Base-by-base conservation (phyloP, 2,888 invertebrate species). In the Ennomos fuscantarius region DNA sequence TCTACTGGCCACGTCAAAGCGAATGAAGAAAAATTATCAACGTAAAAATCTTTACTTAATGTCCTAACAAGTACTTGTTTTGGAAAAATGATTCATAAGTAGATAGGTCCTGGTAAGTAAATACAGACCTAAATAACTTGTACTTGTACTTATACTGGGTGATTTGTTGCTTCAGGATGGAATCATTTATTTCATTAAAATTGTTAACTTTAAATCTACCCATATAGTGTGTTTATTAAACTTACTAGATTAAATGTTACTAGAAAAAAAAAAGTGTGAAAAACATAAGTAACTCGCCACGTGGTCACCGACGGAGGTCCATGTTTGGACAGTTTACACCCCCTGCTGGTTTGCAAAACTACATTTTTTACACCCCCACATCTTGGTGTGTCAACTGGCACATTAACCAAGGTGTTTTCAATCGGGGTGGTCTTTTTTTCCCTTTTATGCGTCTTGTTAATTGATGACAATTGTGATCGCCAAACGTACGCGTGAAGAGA, bases 401-500 rank as follows among this genome's bases (percentile, higher is more conserved):
- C 89, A 89, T 91, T 90, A 90, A 76, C 86, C 87, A 87, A 88
- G 89, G 88, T 90, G 88, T 89, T 82, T 76, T 76, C 81, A 63
- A 78, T 80, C 70, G 70, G 70, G 91, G 90, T 89, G 91, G 91
- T 87, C 90, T 65, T 65, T 73, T 86, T 89, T 89, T 89, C 87
- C 79, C 74, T 62, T 84, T 87, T 89, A 89, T 87, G 81, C 72
- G 24, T 24, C 62, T 81, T 79, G 87, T 89, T 91, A 89, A 90
- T 92, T 89, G 90, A 84, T 86, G 90, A 90, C 91, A 90, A 89
- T 89, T 81, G 86, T 82, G 86, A 86, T 89, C 82, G 84, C 77
- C 82, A 78, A 78, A 82, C 80, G 78, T 81, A 82, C 71, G 76
- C 72, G 82, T 79, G 87, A 79, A 89, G 90, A 90, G 80, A 85